Percentiles rank a stretch among this genome's conserved stretches.
These are phyloP conservation scores for Ictalurus punctatus DNA, from an alignment of 2,113 vertebrate species.

Conservation along the genomic window DNA sequence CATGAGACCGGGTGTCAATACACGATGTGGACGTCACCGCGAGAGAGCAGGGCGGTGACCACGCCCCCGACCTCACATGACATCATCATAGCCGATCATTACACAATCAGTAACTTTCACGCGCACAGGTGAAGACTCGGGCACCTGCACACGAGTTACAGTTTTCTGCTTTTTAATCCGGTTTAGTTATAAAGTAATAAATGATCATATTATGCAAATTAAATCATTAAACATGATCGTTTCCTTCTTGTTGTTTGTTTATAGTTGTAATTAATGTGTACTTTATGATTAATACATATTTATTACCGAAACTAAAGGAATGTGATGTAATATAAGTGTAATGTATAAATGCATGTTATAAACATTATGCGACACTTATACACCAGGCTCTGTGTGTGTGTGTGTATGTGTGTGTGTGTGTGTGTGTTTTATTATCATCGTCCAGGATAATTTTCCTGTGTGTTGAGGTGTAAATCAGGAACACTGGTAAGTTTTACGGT, in stretches of 20 bases:
- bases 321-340: background rate
- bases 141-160: background rate
- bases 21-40: no score
- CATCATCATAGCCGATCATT: no score
- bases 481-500: background rate
- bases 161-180: background rate
- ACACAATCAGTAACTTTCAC: background rate
- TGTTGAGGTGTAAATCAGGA: background rate
- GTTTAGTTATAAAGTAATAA: background rate
- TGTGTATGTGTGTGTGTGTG: no score
- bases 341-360: background rate
- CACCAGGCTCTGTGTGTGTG: no score
- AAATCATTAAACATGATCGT: background rate
- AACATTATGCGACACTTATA: background rate
- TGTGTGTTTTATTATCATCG: no score
- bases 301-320: background rate
- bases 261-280: background rate
- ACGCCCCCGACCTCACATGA: no score
- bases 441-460: no score
- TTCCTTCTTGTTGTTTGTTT: background rate
- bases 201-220: background rate
- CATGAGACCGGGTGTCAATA: no score
- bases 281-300: background rate
- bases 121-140: slow-evolving; percentile 8
- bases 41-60: no score